Base-by-base conservation (phyloP, 2,797 vertebrate species). In the Todus mexicanus region DNA sequence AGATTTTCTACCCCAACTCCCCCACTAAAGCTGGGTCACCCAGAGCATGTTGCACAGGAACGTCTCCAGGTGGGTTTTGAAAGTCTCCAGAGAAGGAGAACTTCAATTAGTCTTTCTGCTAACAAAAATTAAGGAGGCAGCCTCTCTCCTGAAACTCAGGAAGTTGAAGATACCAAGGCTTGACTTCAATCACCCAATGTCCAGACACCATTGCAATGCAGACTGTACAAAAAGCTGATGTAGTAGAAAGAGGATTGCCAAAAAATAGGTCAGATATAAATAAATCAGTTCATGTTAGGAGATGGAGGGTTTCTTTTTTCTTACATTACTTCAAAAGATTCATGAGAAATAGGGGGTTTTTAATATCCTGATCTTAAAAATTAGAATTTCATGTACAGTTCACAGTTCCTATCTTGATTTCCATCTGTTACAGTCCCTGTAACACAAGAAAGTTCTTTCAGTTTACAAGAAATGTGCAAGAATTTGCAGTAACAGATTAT, bases 221-320 rank as follows among this genome's bases (percentile, higher is more conserved):
- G 68, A 57, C 12, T 48, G 21, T 27, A 21, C 7, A 84, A 74
- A 73, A 81, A 84, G 6, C 18, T 85, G 35, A 83, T 35, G 19
- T 25, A 79, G 78, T 72, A 66, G 1, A 12, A 89, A 82, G 35
- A 91, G 11, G 29, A 92, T 87, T 15, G 73, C 47, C 5, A 72
- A 85, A 83, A 94, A 94, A 83, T 38, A 93, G 93, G 94, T 83
- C 84, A 90, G 84, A 59, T 93, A 94, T 92, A 95, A 96, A 92
- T 87, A 92, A 94, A 66, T 7, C 27, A 59, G 42, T 27, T 75
- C 29, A 59, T 69, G 90, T 56, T 87, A 83, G 69, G 15, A 19
- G 43, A 76, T 21, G n/a, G 27, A 71, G 68, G 40, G 12, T 61
- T 79, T 47, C 54, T 63, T 69, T 56, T 64, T 68, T 5, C 53